Evolutionary conservation across 2,113 vertebrate species (phyloP).

Genomic region (Phyllostomus hastatus): DNA sequence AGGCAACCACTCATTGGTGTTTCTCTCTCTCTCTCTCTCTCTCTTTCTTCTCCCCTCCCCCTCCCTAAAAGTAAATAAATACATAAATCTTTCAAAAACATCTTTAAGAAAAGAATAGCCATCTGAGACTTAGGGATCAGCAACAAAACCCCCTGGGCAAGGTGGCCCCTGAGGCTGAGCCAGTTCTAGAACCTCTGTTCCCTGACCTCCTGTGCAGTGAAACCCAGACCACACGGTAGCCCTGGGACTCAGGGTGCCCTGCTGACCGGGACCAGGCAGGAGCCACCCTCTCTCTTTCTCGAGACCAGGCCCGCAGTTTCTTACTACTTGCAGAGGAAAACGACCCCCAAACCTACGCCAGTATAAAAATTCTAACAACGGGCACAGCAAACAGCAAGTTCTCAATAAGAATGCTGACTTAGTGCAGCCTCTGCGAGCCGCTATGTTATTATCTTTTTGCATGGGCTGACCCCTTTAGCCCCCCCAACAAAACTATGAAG

Average conservation of each 20-base stretch:
- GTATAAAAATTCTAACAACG: neutral
- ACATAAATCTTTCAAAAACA: no score
- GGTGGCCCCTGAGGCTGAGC: neutral
- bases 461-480: neutral
- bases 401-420: neutral
- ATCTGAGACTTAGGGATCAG: neutral
- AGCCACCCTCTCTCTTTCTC: neutral
- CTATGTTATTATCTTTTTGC: neutral
- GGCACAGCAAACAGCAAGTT: neutral
- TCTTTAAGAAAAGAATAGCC: neutral
- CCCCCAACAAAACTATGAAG: neutral
- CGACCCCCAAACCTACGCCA: neutral
- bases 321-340: neutral
- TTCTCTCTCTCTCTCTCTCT: no score
- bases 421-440: fast-evolving
- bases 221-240: neutral
- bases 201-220: neutral
- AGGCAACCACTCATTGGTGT: no score
- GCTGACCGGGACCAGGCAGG: neutral
- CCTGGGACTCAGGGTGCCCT: neutral
- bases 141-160: neutral
- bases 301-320: neutral
- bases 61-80: no score
- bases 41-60: no score
- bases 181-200: neutral